phyloP scores from a whole-genome alignment of 2,113 vertebrate species.

The Gadus chalcogrammus region DNA sequence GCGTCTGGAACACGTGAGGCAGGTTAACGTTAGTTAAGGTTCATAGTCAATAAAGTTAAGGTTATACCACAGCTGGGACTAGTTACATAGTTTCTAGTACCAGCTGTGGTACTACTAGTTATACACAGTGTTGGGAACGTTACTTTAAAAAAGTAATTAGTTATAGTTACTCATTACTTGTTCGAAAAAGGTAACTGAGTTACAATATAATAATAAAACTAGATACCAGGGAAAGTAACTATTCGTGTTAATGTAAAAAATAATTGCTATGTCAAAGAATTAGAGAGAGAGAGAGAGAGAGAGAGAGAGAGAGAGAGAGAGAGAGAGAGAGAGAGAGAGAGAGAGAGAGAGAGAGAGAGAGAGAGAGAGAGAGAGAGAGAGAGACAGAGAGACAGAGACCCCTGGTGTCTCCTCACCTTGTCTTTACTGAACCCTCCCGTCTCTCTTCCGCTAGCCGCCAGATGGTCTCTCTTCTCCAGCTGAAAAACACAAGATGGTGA shows the following conservation, averaged over 20 bases:
- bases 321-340: neutral
- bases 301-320: too few species aligned
- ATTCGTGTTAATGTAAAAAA: too few species aligned
- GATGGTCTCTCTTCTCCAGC: constrained; percentile 69
- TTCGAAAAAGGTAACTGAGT: too few species aligned
- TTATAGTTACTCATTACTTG: neutral
- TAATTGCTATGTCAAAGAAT: too few species aligned
- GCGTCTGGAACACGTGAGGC: constrained; percentile 66
- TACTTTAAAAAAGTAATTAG: neutral
- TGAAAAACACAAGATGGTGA: constrained; percentile 45
- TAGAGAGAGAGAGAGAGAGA: too few species aligned
- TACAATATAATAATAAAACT: too few species aligned
- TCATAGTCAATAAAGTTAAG: too few species aligned
- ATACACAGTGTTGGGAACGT: too few species aligned
- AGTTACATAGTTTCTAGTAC: neutral
- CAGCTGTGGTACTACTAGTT: neutral
- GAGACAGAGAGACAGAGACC: neutral
- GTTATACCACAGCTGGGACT: too few species aligned
- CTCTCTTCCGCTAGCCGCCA: constrained; percentile 25
- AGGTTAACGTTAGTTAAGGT: constrained; percentile 14
- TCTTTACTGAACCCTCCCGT: constrained; percentile 82
- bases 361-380: too few species aligned
- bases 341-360: too few species aligned
- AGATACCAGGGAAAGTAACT: neutral
- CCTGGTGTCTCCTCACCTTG: constrained; percentile 70